A percentile compares a stretch with the other conserved stretches of the same genome.
These are phyloP conservation scores for Aphrocallistes beatrix DNA, from an alignment of 37 sponge, comb jelly and placozoan species.

Conservation along the genomic window DNA sequence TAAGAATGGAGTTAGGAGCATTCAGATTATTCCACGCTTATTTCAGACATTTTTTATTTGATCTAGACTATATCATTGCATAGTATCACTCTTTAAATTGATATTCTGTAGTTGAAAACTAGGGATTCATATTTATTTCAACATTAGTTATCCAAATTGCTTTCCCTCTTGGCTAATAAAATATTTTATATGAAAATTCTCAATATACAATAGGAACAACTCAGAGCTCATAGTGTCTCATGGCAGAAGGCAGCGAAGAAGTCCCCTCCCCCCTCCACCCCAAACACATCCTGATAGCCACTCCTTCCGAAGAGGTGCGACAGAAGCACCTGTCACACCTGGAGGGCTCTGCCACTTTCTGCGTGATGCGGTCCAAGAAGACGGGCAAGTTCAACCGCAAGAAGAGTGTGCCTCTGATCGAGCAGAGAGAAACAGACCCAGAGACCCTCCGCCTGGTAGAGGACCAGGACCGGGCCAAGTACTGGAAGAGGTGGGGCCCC, in stretches of 20 bases:
- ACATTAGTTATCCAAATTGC: no score
- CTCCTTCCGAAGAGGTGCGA: background rate
- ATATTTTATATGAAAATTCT: no score
- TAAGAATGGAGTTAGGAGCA: no score
- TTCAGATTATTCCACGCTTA: no score
- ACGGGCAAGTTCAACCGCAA: conserved; percentile 11
- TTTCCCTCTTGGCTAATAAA: no score
- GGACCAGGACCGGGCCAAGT: conserved; percentile 45
- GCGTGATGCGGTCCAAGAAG: conserved; percentile 12
- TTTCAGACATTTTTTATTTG: no score
- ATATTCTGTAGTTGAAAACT: no score
- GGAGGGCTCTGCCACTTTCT: background rate
- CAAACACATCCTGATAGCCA: background rate
- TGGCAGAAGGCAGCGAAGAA: background rate
- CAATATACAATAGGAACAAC: no score
- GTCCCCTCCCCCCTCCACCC: background rate
- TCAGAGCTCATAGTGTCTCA: no score
- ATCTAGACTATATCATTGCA: no score
- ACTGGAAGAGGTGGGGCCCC: conserved; percentile 97
- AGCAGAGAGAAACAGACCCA: conserved; percentile 19
- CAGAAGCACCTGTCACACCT: background rate
- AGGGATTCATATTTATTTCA: no score
- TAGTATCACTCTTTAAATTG: no score
- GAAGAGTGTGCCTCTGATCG: conserved; percentile 18
- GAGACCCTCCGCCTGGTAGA: conserved; percentile 60